phyloP scores from a whole-genome alignment of 1,140 invertebrate genomes.

The Brachionus calyciflorus region DNA sequence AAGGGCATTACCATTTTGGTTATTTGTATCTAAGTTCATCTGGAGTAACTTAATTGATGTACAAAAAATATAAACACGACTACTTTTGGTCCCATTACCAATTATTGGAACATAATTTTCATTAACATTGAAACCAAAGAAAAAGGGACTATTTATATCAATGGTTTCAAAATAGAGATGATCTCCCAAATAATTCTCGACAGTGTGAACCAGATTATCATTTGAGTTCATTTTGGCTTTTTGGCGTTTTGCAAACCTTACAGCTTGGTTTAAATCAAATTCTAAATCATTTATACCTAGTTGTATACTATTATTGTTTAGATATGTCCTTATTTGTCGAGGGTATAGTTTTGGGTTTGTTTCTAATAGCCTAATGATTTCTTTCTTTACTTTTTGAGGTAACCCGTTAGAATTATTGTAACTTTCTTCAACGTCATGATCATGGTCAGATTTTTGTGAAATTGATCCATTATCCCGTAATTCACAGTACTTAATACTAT shows the following conservation, averaged over 20 bases:
- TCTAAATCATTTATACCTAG: conserved; percentile 9
- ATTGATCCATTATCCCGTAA: not conserved
- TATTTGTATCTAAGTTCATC: not conserved
- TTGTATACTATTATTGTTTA: not conserved
- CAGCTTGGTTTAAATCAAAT: conserved; percentile 5
- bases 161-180: conserved; percentile 10
- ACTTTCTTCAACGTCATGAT: not conserved
- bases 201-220: not conserved
- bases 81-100: not conserved
- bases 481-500: conserved; percentile 2
- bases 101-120: conserved; percentile 4
- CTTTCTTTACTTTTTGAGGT: not conserved
- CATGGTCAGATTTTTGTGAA: not conserved
- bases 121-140: conserved; percentile 11
- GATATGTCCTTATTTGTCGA: not conserved
- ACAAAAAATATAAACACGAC: not conserved
- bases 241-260: not conserved
- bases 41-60: not conserved
- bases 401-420: conserved; percentile 2
- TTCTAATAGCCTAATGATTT: not conserved
- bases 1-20: conserved; percentile 1
- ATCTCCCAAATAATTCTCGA: conserved; percentile 8
- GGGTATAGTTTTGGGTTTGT: conserved; percentile 7
- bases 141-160: conserved; percentile 3
- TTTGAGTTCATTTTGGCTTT: conserved; percentile 9